Conservation (phyloP, 2,113 vertebrate genomes). For the Odobenus rosmarus region DNA sequence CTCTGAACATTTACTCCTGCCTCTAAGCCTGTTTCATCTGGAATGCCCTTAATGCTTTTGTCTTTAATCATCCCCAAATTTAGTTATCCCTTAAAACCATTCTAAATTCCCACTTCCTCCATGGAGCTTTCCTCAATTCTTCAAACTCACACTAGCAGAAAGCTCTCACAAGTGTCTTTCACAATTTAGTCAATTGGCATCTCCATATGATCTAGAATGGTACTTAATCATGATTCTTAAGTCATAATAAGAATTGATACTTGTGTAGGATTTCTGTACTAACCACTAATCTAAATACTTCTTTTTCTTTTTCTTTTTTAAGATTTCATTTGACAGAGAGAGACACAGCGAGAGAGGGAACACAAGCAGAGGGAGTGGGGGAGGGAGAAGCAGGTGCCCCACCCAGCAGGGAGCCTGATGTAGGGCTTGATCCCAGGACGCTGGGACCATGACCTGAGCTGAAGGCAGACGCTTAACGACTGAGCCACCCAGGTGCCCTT, state of each 20-base stretch:
- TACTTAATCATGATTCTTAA: conserved; percentile 28
- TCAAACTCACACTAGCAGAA: background rate
- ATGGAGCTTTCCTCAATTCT: background rate
- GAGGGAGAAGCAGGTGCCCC: no score
- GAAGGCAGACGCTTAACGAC: no score
- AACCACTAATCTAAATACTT: background rate
- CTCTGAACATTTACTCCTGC: background rate
- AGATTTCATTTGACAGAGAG: no score
- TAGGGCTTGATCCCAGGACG: no score
- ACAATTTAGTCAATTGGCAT: background rate
- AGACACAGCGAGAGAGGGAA: no score
- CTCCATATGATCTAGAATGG: conserved; percentile 19
- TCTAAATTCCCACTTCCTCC: background rate
- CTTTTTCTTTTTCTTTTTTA: background rate
- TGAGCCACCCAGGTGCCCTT: no score
- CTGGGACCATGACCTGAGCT: no score
- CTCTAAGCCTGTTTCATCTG: background rate
- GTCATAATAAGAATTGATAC: background rate
- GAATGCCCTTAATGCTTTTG: background rate
- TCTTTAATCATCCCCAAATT: background rate
- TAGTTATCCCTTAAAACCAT: background rate
- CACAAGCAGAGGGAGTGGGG: no score
- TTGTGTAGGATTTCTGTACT: background rate
- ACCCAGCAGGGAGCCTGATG: no score
- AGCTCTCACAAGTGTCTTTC: background rate